phyloP scores from a whole-genome alignment of 2,888 invertebrate genomes.

The Alentia gelatinosa region DNA sequence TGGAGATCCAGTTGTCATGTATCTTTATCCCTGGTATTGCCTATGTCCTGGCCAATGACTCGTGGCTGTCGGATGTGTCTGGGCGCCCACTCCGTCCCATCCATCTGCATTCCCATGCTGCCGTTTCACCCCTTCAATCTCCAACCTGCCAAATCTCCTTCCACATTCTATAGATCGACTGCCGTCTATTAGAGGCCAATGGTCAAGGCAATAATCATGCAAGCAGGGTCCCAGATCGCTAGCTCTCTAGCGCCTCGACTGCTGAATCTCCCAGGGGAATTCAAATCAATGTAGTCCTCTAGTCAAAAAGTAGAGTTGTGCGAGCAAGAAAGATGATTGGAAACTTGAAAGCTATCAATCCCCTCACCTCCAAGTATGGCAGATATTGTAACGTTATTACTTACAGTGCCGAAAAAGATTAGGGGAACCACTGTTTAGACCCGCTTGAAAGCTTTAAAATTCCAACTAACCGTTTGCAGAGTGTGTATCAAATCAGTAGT shows the following conservation, averaged over 20 bases:
- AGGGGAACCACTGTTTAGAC: not conserved
- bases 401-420: not conserved
- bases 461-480: too few relatives aligned
- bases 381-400: not conserved
- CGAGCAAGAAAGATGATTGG: not conserved
- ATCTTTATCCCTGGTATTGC: slow-evolving; percentile 11
- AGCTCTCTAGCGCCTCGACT: not conserved
- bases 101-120: not conserved
- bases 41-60: not conserved
- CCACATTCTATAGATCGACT: not conserved
- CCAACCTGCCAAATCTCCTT: not conserved
- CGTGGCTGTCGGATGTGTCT: not conserved
- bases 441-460: too few relatives aligned
- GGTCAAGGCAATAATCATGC: slow-evolving; percentile 9
- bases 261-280: not conserved
- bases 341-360: not conserved
- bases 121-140: not conserved
- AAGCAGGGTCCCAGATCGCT: not conserved
- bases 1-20: not conserved
- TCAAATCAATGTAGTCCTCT: not conserved
- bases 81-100: not conserved
- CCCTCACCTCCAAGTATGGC: not conserved
- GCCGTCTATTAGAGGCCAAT: not conserved
- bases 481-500: too few relatives aligned
- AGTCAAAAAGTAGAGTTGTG: not conserved